These are phyloP conservation scores for Serrognathus titanus DNA, from an alignment of 2,888 invertebrate species.

Conservation along the genomic window DNA sequence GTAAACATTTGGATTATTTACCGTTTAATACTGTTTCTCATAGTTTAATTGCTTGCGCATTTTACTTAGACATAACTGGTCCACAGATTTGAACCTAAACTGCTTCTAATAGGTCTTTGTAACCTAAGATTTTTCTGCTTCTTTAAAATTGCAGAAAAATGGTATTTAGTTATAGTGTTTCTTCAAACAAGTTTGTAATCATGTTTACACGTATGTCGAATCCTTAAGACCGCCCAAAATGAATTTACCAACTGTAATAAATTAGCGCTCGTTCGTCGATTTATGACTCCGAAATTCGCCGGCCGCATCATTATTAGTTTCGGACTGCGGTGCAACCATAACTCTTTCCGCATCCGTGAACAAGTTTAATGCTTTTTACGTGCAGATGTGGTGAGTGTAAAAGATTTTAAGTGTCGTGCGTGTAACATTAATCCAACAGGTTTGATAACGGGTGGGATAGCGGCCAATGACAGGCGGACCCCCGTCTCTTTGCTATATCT, in stretches of 20 bases:
- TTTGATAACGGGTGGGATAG: conserved; percentile 9
- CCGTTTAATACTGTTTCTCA: no score
- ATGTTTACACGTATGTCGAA: no score
- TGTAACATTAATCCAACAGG: conserved; percentile 14
- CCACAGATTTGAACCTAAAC: no score
- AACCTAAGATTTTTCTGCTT: no score
- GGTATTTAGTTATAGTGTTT: no score
- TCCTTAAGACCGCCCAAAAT: no score
- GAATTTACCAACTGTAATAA: conserved; percentile 9
- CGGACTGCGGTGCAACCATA: conserved; percentile 9
- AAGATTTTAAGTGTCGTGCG: conserved; percentile 4
- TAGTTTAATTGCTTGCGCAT: no score
- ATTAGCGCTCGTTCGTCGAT: conserved; percentile 19
- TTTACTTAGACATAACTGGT: no score
- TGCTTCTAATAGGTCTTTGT: no score
- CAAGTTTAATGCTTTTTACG: conserved; percentile 18
- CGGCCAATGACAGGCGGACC: conserved; percentile 7
- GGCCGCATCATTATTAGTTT: conserved; percentile 14
- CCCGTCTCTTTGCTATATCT: conserved; percentile 5
- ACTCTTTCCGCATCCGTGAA: conserved; percentile 20
- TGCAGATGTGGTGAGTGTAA: conserved; percentile 9
- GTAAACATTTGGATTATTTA: no score
- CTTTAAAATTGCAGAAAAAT: no score
- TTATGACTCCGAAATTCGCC: conserved; percentile 19
- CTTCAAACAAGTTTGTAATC: no score